Base-by-base conservation (phyloP, 1,140 invertebrate species). In the Aphelenchoides avenae region DNA sequence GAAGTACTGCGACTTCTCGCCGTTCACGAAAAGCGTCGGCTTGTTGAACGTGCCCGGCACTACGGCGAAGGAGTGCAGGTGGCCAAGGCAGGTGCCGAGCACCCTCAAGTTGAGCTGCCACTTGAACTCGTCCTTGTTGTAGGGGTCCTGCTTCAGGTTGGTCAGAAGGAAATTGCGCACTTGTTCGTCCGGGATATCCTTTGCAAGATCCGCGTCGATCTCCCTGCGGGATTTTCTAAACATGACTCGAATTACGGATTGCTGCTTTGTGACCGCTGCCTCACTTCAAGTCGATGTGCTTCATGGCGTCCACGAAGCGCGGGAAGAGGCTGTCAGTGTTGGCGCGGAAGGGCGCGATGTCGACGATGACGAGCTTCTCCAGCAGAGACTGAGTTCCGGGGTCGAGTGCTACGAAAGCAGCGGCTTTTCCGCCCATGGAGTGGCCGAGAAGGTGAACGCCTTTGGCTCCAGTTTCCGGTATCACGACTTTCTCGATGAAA, bases 41-140 rank as follows among this genome's bases (percentile, higher is more conserved):
- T 64, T 78, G 41, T 39, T 29, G 18, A 40, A 56, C 6, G 18
- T 52, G 22, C 37, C 42, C 30, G 3, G 53, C 7, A 5, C 72
- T 73, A 64, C 78, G 80, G 33, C 54, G 60, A 18, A 76, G 84
- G 46, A n/a, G n/a, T n/a, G n/a, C n/a, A 87, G 77, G 13, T 81
- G 73, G 13, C 82, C 68, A 55, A 87, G 84, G 63, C 84, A 59
- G 37, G 58, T 27, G 52, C 85, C 27, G 42, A 92, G 73, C 9
- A 84, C 81, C 49, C 84, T 80, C 20, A 91, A 74, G 80, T 89
- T 89, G 0, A 87, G 74, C 58, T 85, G 82, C 87, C 87, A 89
- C 41, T 84, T 47, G 80, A 77, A n/a, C 83, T 83, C 24, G 81
- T 77, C 65, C 83, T 82, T 22, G 80, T 82, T 76, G 85, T 56